Conservation (phyloP, 2,888 invertebrate genomes). For the Ophonus ardosiacus region DNA sequence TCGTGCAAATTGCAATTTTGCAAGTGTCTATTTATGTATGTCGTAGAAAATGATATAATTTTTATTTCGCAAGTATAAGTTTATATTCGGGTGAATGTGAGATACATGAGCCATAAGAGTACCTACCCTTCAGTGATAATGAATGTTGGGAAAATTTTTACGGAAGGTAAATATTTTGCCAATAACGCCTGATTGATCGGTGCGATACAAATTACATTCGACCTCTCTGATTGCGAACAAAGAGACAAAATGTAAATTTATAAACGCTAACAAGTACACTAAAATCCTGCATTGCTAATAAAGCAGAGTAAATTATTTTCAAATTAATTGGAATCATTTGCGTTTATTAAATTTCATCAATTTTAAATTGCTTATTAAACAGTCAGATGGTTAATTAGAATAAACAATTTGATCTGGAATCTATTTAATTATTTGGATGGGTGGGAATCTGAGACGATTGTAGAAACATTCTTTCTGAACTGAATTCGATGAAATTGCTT, state of each 20-base stretch:
- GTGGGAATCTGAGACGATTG: constrained; percentile 9
- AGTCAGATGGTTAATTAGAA: constrained; percentile 45
- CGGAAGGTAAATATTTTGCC: constrained; percentile 28
- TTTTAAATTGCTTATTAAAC: constrained; percentile 50
- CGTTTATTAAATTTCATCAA: constrained; percentile 48
- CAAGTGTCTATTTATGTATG: no score
- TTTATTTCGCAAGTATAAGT: not conserved
- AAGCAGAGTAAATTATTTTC: constrained; percentile 42
- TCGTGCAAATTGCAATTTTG: no score
- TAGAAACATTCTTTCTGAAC: constrained; percentile 37
- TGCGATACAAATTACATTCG: constrained; percentile 33
- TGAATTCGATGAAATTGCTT: constrained; percentile 26
- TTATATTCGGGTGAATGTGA: not conserved
- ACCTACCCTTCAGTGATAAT: not conserved
- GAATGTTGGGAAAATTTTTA: constrained; percentile 13
- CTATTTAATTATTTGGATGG: constrained; percentile 17
- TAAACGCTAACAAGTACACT: constrained; percentile 39
- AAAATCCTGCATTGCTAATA: constrained; percentile 22
- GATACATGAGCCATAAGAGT: not conserved
- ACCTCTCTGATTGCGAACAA: constrained; percentile 27
- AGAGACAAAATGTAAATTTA: constrained; percentile 42
- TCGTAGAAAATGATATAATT: not conserved
- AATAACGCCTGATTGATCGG: constrained; percentile 28
- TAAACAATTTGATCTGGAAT: constrained; percentile 37
- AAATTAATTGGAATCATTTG: constrained; percentile 46